Percentiles rank a stretch among this genome's conserved stretches.
phyloP scores from a whole-genome alignment of 2,113 vertebrate genomes.

The Silurus meridionalis region DNA sequence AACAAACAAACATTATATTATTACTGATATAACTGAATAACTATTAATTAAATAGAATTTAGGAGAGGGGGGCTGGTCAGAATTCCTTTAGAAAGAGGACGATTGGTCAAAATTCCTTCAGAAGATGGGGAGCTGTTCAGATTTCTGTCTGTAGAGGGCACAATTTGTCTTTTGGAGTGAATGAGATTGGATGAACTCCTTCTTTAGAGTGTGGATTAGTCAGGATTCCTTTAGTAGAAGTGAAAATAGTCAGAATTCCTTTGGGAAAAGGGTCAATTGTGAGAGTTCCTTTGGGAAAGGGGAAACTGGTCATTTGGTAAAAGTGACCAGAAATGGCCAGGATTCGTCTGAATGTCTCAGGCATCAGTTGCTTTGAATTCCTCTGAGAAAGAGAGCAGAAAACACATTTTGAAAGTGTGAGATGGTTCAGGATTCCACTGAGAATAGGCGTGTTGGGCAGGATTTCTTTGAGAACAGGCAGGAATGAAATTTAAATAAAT shows the following conservation, averaged over 20 bases:
- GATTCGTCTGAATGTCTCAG: not conserved
- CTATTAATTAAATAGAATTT: no score
- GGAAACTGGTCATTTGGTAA: not conserved
- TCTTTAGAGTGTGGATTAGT: not conserved
- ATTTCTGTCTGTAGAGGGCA: not conserved
- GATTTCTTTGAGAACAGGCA: not conserved
- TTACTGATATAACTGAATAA: no score
- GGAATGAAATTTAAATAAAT: not conserved
- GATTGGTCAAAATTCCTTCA: not conserved
- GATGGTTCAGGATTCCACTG: not conserved
- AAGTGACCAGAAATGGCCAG: not conserved
- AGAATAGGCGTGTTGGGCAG: no score
- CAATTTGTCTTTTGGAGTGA: not conserved
- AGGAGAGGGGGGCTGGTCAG: not conserved
- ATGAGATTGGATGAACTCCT: not conserved
- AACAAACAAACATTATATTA: no score
- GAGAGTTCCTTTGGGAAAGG: not conserved
- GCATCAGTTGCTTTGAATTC: not conserved
- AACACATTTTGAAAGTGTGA: no score
- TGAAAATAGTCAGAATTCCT: not conserved
- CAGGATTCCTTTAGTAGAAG: not conserved
- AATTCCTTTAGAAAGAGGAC: not conserved
- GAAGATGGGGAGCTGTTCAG: not conserved
- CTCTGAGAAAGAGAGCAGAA: not conserved
- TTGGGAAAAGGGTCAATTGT: not conserved